Evolutionary conservation across 1,140 invertebrate species (phyloP), one percentile per base, ranked within the genome.

Genomic region (Scaptomyza graminum): DNA sequence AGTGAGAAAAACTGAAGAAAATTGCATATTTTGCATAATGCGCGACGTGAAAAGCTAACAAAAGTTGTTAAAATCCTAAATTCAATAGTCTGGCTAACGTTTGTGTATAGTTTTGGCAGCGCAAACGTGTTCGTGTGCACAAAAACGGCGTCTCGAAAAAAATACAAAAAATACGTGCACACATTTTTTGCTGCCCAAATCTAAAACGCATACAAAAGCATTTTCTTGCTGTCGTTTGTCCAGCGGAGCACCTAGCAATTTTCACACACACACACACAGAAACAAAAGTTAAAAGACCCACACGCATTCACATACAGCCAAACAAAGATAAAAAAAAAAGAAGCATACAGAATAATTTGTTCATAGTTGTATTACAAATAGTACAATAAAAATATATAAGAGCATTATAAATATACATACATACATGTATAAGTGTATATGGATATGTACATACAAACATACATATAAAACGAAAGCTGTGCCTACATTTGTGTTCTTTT

Each of bases 21-120:
- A 91, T 84, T 79, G 76, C 73, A 82, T 90, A 82, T 90, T 91
- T 91, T 83, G 79, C 85, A 91, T 90, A 90, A 91, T 91, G 90
- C 74, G 76, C 82, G 90, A 71, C 79, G 76, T 74, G 76, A 87
- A 91, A 91, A 81, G 76, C 79, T 90, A 84, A 79, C 76, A 85
- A 90, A 90, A 84, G 67, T 88, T 88, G 64, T 88, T 65, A 43
- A 78, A 88, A 90, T 84, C 57, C 67, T 52, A 83, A 88, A 84
- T 77, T 78, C 68, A 77, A 80, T 89, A 79, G 79, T 79, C 74
- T 76, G 75, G 85, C 82, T 64, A 75, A 72, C 60, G 70, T 77
- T 74, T 88, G 78, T 84, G 87, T 64, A 68, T 83, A 68, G 44
- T 74, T 72, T 75, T 46, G 79, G 84, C 76, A 78, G 79, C 79